Percentiles rank a stretch among this genome's conserved stretches.
phyloP scores from a whole-genome alignment of 2,797 vertebrate species.

The Enteromius mattozi region DNA sequence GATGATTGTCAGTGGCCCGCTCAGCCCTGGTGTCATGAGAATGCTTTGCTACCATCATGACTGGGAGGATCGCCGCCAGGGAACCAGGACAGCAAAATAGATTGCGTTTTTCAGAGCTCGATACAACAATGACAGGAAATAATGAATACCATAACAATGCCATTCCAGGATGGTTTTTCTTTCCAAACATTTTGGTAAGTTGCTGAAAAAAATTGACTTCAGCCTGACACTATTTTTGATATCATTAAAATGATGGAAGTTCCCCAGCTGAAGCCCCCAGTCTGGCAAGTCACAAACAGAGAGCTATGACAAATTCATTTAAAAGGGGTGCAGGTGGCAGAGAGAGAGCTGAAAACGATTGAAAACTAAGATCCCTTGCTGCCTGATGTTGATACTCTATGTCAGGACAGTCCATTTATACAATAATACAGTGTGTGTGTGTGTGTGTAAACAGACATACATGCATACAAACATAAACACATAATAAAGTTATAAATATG shows the following conservation, averaged over 20 bases:
- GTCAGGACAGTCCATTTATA: constrained; percentile 62
- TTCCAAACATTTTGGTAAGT: constrained; percentile 25
- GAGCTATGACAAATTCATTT: constrained; percentile 71
- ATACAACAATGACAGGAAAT: constrained; percentile 50
- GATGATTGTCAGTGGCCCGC: constrained; percentile 51
- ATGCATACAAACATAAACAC: background rate
- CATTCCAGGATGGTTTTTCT: background rate
- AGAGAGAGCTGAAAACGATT: constrained; percentile 60
- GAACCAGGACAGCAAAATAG: constrained; percentile 62
- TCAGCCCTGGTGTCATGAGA: constrained; percentile 48
- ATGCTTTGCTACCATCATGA: constrained; percentile 59
- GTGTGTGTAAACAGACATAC: constrained; percentile 58
- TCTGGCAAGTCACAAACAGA: constrained; percentile 55
- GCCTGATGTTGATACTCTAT: constrained; percentile 59
- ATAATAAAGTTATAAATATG: too few species aligned
- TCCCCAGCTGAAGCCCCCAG: constrained; percentile 62
- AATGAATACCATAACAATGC: constrained; percentile 50
- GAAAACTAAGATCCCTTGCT: constrained; percentile 56
- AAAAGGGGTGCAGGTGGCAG: constrained; percentile 69
- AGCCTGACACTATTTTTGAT: constrained; percentile 66
- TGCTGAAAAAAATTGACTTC: background rate
- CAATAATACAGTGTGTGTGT: background rate
- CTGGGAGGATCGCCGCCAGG: constrained; percentile 48
- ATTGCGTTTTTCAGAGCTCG: constrained; percentile 37
- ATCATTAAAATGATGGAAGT: constrained; percentile 63